Conservation (phyloP, 2,113 vertebrate genomes). For the Hiodon tergisus region DNA sequence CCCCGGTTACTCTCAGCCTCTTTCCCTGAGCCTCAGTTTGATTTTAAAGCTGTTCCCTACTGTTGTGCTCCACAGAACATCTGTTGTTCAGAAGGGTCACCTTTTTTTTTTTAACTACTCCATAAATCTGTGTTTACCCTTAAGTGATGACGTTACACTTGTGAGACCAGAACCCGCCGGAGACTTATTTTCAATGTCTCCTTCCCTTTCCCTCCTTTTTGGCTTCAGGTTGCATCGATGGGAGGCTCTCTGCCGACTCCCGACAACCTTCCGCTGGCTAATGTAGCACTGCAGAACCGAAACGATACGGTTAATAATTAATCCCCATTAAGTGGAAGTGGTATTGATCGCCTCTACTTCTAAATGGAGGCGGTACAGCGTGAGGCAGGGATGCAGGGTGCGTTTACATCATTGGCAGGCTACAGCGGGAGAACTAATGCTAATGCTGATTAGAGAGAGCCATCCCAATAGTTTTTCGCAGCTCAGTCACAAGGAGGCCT, state of each 20-base stretch:
- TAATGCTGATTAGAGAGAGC: slow-evolving; percentile 3
- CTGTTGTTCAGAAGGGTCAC: no score
- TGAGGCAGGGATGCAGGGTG: slow-evolving; percentile 35
- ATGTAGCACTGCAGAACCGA: slow-evolving; percentile 55
- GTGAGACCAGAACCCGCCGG: no score
- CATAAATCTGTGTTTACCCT: no score
- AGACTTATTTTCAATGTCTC: neutral
- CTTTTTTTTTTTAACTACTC: no score
- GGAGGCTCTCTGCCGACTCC: slow-evolving; percentile 38
- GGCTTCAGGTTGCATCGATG: slow-evolving; percentile 50
- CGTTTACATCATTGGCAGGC: slow-evolving; percentile 30
- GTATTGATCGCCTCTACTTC: slow-evolving; percentile 9
- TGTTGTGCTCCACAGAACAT: no score
- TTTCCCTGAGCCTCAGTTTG: no score
- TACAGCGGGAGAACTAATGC: slow-evolving; percentile 30
- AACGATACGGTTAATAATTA: slow-evolving; percentile 62
- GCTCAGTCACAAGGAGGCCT: no score
- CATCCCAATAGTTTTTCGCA: no score
- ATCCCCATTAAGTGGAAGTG: slow-evolving; percentile 44
- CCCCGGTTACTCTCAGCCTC: no score
- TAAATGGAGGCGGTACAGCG: slow-evolving; percentile 36
- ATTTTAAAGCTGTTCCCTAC: no score
- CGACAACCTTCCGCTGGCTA: slow-evolving; percentile 53
- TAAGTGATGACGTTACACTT: no score
- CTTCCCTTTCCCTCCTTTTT: neutral